These are phyloP conservation scores for Drosophila ananassae DNA, from an alignment of 1,140 invertebrate genomes.

Conservation along the genomic window DNA sequence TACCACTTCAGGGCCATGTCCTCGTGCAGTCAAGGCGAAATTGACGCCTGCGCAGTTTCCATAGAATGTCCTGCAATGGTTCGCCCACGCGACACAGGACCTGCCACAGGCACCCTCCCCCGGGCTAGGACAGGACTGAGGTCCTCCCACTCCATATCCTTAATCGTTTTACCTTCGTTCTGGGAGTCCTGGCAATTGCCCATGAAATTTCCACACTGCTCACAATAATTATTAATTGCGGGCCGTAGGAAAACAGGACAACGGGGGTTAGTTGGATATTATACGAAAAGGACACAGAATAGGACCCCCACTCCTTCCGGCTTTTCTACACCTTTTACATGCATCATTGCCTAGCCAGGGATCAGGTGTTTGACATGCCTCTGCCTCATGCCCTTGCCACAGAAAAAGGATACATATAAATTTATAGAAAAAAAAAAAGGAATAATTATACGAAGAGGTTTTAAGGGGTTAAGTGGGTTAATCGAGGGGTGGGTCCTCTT, in stretches of 20 bases:
- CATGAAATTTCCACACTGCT: constrained; percentile 73
- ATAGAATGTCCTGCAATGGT: constrained; percentile 6
- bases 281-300: neutral
- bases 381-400: constrained; percentile 17
- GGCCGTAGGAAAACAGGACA: constrained; percentile 18
- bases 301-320: constrained; percentile 55
- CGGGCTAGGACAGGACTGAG: neutral
- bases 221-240: constrained; percentile 78
- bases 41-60: constrained; percentile 59
- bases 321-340: constrained; percentile 81
- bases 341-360: constrained; percentile 68
- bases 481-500: constrained; percentile 42
- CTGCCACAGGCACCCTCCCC: neutral
- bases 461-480: constrained; percentile 47
- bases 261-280: neutral
- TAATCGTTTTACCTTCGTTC: constrained; percentile 20
- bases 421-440: neutral
- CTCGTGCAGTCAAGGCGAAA: constrained; percentile 64
- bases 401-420: neutral
- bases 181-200: constrained; percentile 61
- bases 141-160: neutral
- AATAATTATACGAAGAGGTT: constrained; percentile 16
- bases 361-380: constrained; percentile 77
- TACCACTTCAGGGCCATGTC: constrained; percentile 45
- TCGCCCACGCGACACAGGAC: constrained; percentile 56